phyloP scores from a whole-genome alignment of 2,113 vertebrate species.

The Lathamus discolor region DNA sequence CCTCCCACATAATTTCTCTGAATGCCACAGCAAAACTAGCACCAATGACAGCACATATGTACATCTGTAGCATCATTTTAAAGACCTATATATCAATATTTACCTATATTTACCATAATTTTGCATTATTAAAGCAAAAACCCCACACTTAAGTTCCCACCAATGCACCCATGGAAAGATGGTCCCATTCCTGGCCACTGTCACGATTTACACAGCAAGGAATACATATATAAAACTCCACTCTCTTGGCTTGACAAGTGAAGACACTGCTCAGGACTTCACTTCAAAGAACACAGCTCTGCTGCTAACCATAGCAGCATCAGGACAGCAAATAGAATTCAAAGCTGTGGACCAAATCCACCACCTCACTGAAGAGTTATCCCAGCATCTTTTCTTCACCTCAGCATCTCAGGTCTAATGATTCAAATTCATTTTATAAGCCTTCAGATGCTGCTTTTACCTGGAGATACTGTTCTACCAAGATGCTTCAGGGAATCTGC shows the following conservation, averaged over 20 bases:
- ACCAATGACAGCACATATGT: background rate
- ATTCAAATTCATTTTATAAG: background rate
- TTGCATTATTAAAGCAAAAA: background rate
- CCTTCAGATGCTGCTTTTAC: background rate
- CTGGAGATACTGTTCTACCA: background rate
- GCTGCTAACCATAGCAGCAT: background rate
- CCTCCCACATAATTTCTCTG: background rate
- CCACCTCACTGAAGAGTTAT: background rate
- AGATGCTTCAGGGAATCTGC: background rate
- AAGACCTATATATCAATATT: background rate
- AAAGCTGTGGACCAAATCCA: background rate
- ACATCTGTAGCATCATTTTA: background rate
- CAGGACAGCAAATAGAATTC: background rate
- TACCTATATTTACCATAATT: background rate
- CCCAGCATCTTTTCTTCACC: background rate
- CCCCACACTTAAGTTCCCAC: background rate
- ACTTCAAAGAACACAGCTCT: background rate
- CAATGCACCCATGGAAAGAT: background rate
- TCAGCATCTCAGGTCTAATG: background rate
- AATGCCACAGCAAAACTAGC: background rate
- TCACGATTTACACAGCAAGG: background rate
- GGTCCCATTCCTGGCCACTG: background rate
- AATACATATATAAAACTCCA: background rate
- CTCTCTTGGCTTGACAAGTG: fast-evolving
- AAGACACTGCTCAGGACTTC: background rate